phyloP scores from a whole-genome alignment of 2,797 vertebrate species.

The Lates japonicus region DNA sequence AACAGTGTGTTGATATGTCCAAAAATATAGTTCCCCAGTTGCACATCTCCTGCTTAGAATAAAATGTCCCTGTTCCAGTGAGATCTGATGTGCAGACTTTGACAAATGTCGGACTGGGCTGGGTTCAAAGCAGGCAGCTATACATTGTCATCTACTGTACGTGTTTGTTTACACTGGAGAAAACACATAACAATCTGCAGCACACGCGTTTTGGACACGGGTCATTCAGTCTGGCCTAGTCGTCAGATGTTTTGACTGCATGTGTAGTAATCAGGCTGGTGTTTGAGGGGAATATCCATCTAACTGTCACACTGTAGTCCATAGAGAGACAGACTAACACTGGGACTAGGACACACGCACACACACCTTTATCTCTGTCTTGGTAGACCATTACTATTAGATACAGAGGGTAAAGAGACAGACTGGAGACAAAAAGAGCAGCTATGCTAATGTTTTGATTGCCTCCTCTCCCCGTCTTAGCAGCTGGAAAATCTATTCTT shows the following conservation, averaged over 20 bases:
- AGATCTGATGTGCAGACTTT: slow-evolving; percentile 50
- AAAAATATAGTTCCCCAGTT: slow-evolving; percentile 29
- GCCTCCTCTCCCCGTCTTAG: slow-evolving; percentile 61
- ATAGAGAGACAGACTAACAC: slow-evolving; percentile 54
- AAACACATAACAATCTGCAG: too few relatives aligned
- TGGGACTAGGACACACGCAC: slow-evolving; percentile 46
- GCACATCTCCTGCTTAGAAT: slow-evolving; percentile 35
- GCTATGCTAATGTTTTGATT: slow-evolving; percentile 86
- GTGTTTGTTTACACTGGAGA: slow-evolving; percentile 37
- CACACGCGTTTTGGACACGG: too few relatives aligned
- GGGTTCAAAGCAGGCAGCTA: slow-evolving; percentile 35
- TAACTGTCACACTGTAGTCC: slow-evolving; percentile 73
- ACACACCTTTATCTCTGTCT: slow-evolving; percentile 72
- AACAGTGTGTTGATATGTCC: slow-evolving; percentile 49
- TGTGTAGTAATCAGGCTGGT: too few relatives aligned
- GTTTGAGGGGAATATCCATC: slow-evolving; percentile 78
- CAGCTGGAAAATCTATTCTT: slow-evolving; percentile 66
- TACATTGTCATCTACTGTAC: slow-evolving; percentile 9
- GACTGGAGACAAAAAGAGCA: slow-evolving; percentile 83
- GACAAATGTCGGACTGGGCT: slow-evolving; percentile 43
- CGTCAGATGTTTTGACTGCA: slow-evolving; percentile 58
- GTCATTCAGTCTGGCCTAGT: slow-evolving; percentile 34
- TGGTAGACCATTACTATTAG: slow-evolving; percentile 86
- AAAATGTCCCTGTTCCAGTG: slow-evolving; percentile 7
- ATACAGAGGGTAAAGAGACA: slow-evolving; percentile 81